A percentile compares a stretch with the other conserved stretches of the same genome.
These are phyloP conservation scores for Cylas formicarius DNA, from an alignment of 1,140 invertebrate genomes.

Conservation along the genomic window DNA sequence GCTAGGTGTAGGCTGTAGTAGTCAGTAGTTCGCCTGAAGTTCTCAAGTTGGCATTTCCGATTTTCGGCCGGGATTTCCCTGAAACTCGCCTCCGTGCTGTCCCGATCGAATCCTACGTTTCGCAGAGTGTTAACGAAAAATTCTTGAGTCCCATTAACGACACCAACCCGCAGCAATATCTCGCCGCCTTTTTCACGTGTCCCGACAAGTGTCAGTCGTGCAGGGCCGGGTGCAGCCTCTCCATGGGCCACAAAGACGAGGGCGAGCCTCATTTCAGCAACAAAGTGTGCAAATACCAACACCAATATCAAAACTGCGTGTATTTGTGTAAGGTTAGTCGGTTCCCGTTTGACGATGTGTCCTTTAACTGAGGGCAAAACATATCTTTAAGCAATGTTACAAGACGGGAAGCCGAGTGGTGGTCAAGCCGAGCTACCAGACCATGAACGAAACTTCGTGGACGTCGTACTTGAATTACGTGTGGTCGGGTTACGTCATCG, in stretches of 20 bases:
- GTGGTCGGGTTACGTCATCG: slow-evolving; percentile 75
- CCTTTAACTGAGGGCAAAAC: not conserved
- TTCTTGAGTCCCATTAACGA: slow-evolving; percentile 64
- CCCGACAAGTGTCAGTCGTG: slow-evolving; percentile 65
- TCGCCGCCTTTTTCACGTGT: slow-evolving; percentile 78
- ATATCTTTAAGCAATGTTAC: slow-evolving; percentile 43
- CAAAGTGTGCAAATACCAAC: slow-evolving; percentile 58
- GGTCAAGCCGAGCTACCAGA: slow-evolving; percentile 53
- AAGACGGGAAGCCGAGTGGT: slow-evolving; percentile 54
- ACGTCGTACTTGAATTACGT: slow-evolving; percentile 68
- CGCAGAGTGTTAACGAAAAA: slow-evolving; percentile 65
- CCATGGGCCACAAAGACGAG: slow-evolving; percentile 72
- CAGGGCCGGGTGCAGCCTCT: slow-evolving; percentile 58
- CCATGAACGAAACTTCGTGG: slow-evolving; percentile 61
- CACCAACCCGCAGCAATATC: slow-evolving; percentile 57
- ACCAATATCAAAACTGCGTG: slow-evolving; percentile 71
- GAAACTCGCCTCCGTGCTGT: too few species aligned
- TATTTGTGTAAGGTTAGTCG: slow-evolving; percentile 58
- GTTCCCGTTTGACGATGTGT: not conserved
- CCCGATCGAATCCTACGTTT: too few species aligned
- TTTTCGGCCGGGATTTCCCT: too few species aligned
- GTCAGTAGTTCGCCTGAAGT: too few species aligned
- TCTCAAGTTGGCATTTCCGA: too few species aligned
- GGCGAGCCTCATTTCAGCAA: slow-evolving; percentile 53
- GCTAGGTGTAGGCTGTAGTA: too few species aligned